Evolutionary conservation across 2,797 vertebrate species (phyloP).

Genomic region (Ctenosaura bakeri): DNA sequence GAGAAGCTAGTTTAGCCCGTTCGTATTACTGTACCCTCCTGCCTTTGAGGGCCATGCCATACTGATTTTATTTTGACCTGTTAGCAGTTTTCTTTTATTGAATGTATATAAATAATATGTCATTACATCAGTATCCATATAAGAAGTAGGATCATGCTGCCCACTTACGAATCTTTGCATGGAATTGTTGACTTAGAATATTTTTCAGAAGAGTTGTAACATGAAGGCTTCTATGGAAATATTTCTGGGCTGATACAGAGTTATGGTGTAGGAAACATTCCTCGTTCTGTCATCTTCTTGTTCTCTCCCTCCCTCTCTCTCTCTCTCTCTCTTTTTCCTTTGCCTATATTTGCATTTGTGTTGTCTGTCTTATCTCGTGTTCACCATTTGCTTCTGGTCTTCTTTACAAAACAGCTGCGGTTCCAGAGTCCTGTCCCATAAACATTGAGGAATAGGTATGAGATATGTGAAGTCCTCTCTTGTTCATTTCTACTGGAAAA

Average conservation of each 20-base stretch:
- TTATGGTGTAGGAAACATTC: background rate
- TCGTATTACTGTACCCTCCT: background rate
- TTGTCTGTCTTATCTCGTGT: conserved; percentile 57
- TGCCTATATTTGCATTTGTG: conserved; percentile 38
- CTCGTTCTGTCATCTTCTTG: background rate
- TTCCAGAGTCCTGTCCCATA: conserved; percentile 92
- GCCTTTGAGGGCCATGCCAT: background rate
- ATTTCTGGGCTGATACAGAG: background rate
- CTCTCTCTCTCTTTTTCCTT: background rate
- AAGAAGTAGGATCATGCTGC: background rate
- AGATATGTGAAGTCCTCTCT: conserved; percentile 50
- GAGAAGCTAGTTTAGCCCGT: background rate
- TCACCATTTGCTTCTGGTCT: conserved; percentile 84
- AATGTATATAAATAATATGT: background rate
- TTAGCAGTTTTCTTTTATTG: background rate
- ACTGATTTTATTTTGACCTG: background rate
- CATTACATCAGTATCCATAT: background rate
- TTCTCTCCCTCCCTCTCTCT: background rate
- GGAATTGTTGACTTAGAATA: background rate
- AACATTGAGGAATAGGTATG: conserved; percentile 96
- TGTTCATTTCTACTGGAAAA: accelerated
- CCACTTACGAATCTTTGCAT: background rate
- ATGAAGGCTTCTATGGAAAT: accelerated
- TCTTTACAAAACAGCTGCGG: conserved; percentile 89
- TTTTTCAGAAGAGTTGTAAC: background rate